Evolutionary conservation across 2,113 vertebrate genomes (phyloP).

Genomic region (Mixornis gularis): DNA sequence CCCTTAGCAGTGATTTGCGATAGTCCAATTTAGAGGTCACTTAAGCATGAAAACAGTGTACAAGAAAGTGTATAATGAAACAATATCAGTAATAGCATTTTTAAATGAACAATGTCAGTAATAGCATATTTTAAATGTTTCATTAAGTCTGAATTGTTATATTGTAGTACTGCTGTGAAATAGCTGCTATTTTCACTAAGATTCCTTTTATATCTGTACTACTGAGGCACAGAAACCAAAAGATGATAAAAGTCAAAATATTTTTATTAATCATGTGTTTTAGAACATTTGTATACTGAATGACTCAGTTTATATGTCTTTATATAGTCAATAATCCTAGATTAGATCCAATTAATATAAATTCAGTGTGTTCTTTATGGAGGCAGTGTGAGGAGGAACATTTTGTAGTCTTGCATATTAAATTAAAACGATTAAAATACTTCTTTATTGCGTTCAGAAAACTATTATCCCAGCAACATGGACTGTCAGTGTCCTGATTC

Average conservation of each 20-base stretch:
- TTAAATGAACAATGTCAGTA: slow-evolving; percentile 75
- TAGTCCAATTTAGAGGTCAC: slow-evolving; percentile 76
- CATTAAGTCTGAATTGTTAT: slow-evolving; percentile 76
- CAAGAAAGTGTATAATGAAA: slow-evolving; percentile 74
- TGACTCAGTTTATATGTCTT: slow-evolving; percentile 52
- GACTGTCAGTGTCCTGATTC: slow-evolving; percentile 18
- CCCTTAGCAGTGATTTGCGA: slow-evolving; percentile 72
- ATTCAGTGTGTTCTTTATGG: background rate
- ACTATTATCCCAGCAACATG: slow-evolving; percentile 25
- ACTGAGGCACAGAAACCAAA: slow-evolving; percentile 19
- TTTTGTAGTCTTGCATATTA: slow-evolving; percentile 24
- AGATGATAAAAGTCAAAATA: slow-evolving; percentile 34
- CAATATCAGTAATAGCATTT: slow-evolving; percentile 76
- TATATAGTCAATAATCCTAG: slow-evolving; percentile 49
- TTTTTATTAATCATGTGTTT: slow-evolving; percentile 50
- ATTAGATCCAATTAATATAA: slow-evolving; percentile 62
- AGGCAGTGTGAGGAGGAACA: slow-evolving; percentile 25
- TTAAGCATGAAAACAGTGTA: slow-evolving; percentile 77
- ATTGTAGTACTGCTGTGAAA: slow-evolving; percentile 56
- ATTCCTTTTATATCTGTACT: slow-evolving; percentile 26
- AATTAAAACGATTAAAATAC: slow-evolving; percentile 43
- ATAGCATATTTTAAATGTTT: slow-evolving; percentile 76
- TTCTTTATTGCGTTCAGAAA: slow-evolving; percentile 36
- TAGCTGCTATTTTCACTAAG: slow-evolving; percentile 61
- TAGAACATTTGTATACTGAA: slow-evolving; percentile 31